Conservation (phyloP, 2,797 vertebrate genomes). For the Enteromius thamalakanensis region DNA sequence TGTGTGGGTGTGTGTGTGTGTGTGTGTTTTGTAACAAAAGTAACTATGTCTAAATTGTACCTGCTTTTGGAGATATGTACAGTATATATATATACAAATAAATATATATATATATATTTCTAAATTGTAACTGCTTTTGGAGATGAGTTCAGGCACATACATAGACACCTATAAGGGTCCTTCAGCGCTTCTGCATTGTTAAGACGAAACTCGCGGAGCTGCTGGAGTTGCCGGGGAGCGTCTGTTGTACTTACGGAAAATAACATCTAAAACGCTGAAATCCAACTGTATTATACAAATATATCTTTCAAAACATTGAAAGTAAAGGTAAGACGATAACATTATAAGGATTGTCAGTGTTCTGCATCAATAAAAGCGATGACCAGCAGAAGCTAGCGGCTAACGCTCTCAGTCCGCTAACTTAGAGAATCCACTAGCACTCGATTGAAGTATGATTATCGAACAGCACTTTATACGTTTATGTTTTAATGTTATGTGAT, state of each 20-base stretch:
- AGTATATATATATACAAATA: too few species aligned
- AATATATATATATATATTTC: background rate
- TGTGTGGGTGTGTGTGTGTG: too few species aligned
- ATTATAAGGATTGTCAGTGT: too few species aligned
- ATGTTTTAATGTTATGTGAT: background rate
- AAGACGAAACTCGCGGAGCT: constrained; percentile 45
- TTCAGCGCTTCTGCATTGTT: constrained; percentile 65
- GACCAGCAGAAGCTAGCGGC: constrained; percentile 44
- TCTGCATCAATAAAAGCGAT: background rate
- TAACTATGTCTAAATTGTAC: too few species aligned
- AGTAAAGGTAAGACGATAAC: constrained; percentile 55
- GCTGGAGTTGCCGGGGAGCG: constrained; percentile 66
- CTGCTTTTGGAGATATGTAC: too few species aligned
- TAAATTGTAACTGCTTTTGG: background rate
- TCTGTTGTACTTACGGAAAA: constrained; percentile 1
- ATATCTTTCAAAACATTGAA: constrained; percentile 54
- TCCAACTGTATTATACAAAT: constrained; percentile 1
- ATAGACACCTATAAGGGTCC: constrained; percentile 64
- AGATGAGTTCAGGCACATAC: constrained; percentile 60
- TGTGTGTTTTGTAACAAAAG: too few species aligned
- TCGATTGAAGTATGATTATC: background rate
- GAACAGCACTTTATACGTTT: background rate
- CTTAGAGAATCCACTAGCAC: background rate
- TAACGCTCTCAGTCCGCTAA: constrained; percentile 33
- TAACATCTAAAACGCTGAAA: constrained; percentile 20